Conservation (phyloP, 1,140 invertebrate species). For the Drosophila watanabei region DNA sequence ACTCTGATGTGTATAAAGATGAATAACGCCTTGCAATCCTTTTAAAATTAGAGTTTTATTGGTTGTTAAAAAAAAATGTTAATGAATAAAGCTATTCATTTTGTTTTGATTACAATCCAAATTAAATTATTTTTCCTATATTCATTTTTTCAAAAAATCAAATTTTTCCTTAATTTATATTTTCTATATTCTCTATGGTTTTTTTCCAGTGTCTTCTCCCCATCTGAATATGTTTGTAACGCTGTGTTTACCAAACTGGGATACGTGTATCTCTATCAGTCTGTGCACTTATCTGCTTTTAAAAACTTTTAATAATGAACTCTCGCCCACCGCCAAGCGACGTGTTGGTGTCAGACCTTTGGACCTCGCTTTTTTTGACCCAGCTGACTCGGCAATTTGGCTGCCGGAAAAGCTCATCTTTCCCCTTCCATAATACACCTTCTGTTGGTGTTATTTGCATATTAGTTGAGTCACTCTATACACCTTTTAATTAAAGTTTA, state of each 20-base stretch:
- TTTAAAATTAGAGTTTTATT: no score
- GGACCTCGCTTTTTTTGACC: not conserved
- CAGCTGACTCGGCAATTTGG: constrained; percentile 73
- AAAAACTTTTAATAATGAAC: constrained; percentile 85
- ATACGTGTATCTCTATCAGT: constrained; percentile 76
- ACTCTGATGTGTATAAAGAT: no score
- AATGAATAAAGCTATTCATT: no score
- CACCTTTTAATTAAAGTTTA: not conserved
- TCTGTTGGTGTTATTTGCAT: constrained; percentile 34
- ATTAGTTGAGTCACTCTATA: not conserved
- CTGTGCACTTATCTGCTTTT: constrained; percentile 85
- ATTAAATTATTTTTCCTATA: not conserved
- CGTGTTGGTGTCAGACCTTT: constrained; percentile 57
- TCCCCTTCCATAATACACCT: constrained; percentile 48
- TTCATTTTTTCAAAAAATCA: no score
- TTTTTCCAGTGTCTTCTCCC: not conserved
- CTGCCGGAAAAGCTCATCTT: constrained; percentile 48
- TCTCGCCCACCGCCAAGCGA: constrained; percentile 69
- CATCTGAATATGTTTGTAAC: constrained; percentile 14
- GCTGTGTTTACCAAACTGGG: constrained; percentile 34
- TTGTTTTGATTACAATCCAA: no score
- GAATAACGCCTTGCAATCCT: no score
- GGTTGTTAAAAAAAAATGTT: no score
- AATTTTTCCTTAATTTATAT: no score
- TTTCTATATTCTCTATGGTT: not conserved